phyloP scores from a whole-genome alignment of 2,797 vertebrate genomes.

The Neosilurus mollespiculum region DNA sequence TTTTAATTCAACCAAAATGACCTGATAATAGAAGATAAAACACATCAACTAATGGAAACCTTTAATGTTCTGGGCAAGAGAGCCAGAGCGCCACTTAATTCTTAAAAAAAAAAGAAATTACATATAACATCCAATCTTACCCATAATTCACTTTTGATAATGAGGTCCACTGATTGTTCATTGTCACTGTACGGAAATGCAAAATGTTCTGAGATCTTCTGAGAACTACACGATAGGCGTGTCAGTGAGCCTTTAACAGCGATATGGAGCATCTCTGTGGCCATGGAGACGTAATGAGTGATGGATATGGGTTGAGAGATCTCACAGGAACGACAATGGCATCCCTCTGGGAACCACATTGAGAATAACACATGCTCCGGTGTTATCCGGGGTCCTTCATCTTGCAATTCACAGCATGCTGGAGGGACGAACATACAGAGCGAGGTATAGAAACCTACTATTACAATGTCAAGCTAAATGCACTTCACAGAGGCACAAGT shows the following conservation, averaged over 20 bases:
- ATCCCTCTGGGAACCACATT: constrained; percentile 7
- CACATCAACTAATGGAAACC: too few species aligned
- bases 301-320: constrained; percentile 37
- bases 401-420: not conserved
- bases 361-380: constrained; percentile 18
- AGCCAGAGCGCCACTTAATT: not conserved
- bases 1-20: too few species aligned
- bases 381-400: not conserved
- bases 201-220: not conserved
- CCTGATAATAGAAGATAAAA: too few species aligned
- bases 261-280: not conserved
- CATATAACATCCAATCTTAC: not conserved
- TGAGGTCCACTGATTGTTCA: not conserved
- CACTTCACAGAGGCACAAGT: constrained; percentile 33
- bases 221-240: not conserved
- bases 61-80: not conserved
- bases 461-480: constrained; percentile 28
- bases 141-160: not conserved
- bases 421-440: constrained; percentile 11
- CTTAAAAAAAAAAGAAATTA: not conserved
- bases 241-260: not conserved
- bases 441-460: constrained; percentile 22
- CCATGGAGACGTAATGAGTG: constrained; percentile 26
- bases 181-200: not conserved
- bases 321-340: not conserved